A percentile compares a stretch with the other conserved stretches of the same genome.
These are phyloP conservation scores for Aleiodes alternator DNA, from an alignment of 2,888 invertebrate species.

Conservation along the genomic window DNA sequence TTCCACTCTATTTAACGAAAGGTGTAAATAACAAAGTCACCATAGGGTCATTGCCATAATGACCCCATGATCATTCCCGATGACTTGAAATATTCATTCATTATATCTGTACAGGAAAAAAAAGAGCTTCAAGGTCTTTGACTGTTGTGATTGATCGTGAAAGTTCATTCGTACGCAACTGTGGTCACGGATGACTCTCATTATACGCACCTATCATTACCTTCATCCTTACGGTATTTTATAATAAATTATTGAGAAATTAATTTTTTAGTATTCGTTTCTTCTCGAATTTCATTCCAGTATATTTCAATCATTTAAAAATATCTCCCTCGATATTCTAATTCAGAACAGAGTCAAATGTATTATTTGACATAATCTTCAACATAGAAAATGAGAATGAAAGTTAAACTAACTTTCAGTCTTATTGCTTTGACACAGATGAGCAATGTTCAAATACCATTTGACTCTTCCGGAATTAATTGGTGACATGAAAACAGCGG, in stretches of 20 bases:
- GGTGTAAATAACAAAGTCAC: too few species aligned
- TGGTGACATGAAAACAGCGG: background rate
- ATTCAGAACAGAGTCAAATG: background rate
- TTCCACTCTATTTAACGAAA: too few species aligned
- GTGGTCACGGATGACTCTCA: constrained; percentile 50
- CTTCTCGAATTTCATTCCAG: background rate
- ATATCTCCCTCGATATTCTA: too few species aligned
- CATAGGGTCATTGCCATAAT: background rate
- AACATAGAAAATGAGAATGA: constrained; percentile 52
- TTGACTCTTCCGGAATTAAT: background rate
- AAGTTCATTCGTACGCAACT: constrained; percentile 63
- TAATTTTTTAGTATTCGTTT: background rate
- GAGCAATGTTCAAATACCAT: constrained; percentile 17
- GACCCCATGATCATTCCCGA: background rate
- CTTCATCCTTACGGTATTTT: constrained; percentile 13
- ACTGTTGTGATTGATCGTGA: constrained; percentile 64
- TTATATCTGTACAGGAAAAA: background rate
- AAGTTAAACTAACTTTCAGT: constrained; percentile 60
- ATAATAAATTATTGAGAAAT: background rate
- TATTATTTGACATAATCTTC: background rate
- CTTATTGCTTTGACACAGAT: constrained; percentile 36
- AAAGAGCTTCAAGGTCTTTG: constrained; percentile 63
- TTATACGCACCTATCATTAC: constrained; percentile 48
- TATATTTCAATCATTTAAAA: background rate
- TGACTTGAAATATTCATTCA: background rate